A percentile compares a stretch with the other conserved stretches of the same genome.
These are phyloP conservation scores for Aplodontia rufa DNA, from an alignment of 2,113 vertebrate genomes.

Conservation along the genomic window DNA sequence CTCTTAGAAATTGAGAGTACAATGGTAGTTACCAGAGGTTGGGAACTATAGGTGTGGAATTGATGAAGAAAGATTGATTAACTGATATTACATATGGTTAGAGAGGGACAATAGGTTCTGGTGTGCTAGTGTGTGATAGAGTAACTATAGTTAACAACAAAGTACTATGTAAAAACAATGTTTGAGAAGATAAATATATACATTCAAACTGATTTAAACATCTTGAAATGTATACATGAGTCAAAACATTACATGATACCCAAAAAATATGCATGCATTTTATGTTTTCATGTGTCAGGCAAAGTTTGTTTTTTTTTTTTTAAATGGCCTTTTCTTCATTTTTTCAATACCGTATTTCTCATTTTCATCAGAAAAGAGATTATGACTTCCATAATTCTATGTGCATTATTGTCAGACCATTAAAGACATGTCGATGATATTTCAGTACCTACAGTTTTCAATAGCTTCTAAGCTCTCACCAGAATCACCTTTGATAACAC, in stretches of 20 bases:
- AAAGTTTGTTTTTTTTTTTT: too few relatives aligned
- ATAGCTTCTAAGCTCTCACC: neutral
- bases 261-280: too few relatives aligned
- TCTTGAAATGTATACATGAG: neutral
- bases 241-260: neutral
- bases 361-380: neutral
- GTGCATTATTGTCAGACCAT: neutral
- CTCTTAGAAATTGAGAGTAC: neutral
- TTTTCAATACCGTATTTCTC: too few relatives aligned
- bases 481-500: neutral
- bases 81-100: neutral
- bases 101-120: neutral
- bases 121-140: too few relatives aligned
- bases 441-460: neutral
- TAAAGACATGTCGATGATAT: neutral
- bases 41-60: neutral
- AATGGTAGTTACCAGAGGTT: fast-evolving
- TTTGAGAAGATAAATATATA: neutral
- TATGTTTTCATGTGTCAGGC: too few relatives aligned
- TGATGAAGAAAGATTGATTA: neutral
- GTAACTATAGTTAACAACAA: neutral
- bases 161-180: neutral
- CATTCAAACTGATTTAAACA: neutral
- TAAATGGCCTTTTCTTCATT: too few relatives aligned
- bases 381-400: neutral